Evolutionary conservation across 2,797 vertebrate genomes (phyloP).

Genomic region (Manis crassicaudata): DNA sequence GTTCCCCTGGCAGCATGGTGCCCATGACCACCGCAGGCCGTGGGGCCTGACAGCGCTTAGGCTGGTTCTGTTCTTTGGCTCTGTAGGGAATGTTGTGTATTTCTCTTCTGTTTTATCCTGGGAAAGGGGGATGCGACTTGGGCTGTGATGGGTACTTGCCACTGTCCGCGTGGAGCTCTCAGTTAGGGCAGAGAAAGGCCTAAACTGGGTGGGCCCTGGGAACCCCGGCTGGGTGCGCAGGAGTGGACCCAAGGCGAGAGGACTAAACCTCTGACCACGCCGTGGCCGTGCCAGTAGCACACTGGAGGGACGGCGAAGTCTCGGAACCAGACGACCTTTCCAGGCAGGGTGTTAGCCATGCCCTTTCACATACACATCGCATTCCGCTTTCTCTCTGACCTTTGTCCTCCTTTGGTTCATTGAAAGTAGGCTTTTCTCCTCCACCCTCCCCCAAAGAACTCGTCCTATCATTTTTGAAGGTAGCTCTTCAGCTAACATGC

Average conservation of each 20-base stretch:
- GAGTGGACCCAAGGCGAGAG: not conserved
- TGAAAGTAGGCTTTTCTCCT: slow-evolving; percentile 37
- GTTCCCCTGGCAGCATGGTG: not conserved
- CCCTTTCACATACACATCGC: not conserved
- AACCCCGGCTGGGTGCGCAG: not conserved
- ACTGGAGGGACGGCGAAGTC: not conserved
- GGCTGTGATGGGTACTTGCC: not conserved
- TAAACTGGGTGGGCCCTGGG: not conserved
- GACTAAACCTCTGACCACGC: not conserved
- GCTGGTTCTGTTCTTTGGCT: slow-evolving; percentile 9
- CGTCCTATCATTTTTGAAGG: slow-evolving; percentile 52
- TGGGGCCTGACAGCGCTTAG: slow-evolving; percentile 10
- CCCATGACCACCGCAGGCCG: slow-evolving; percentile 9
- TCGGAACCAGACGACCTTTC: not conserved
- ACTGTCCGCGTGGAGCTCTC: not conserved
- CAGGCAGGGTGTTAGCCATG: not conserved
- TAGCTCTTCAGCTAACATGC: slow-evolving; percentile 61
- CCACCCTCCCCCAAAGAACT: not conserved
- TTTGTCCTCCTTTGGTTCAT: slow-evolving; percentile 18
- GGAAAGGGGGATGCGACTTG: not conserved
- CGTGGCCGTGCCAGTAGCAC: not conserved
- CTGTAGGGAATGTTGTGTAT: not conserved
- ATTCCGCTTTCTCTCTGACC: slow-evolving; percentile 6
- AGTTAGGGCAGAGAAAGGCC: not conserved
- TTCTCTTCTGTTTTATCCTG: not conserved